These are phyloP conservation scores for Metopia argyrocephala DNA, from an alignment of 2,888 invertebrate genomes.

Conservation along the genomic window DNA sequence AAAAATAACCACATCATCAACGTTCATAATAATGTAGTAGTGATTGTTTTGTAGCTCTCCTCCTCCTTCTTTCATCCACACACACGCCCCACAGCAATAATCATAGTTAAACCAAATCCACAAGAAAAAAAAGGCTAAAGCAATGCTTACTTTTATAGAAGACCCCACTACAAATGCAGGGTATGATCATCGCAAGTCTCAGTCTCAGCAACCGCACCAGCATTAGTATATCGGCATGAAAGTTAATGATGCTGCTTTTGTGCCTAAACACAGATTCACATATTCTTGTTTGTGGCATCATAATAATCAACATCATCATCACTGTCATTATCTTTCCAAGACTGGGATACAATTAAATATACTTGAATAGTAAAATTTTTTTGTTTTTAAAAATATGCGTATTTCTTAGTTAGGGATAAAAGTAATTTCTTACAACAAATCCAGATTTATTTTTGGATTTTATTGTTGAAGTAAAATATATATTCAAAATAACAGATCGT, in stretches of 20 bases:
- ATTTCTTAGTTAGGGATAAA: neutral
- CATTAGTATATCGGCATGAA: neutral
- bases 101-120: conserved; percentile 15
- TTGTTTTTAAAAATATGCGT: neutral
- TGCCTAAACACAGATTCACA: neutral
- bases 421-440: neutral
- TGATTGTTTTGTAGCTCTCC: too few species aligned
- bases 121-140: conserved; percentile 50
- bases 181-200: conserved; percentile 12
- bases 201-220: neutral
- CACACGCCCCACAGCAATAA: conserved; percentile 17
- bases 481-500: too few species aligned
- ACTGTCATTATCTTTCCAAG: conserved; percentile 64
- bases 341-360: conserved; percentile 6
- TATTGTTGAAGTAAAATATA: too few species aligned
- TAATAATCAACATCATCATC: conserved; percentile 58
- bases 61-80: conserved; percentile 35
- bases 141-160: too few species aligned
- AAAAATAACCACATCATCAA: conserved; percentile 36
- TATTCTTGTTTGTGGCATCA: conserved; percentile 31
- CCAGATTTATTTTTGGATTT: too few species aligned
- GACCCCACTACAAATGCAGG: conserved; percentile 14
- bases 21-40: conserved; percentile 21
- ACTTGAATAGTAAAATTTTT: conserved; percentile 16
- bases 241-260: conserved; percentile 12